phyloP scores from a whole-genome alignment of 2,113 vertebrate species.

The Thermophis baileyi region DNA sequence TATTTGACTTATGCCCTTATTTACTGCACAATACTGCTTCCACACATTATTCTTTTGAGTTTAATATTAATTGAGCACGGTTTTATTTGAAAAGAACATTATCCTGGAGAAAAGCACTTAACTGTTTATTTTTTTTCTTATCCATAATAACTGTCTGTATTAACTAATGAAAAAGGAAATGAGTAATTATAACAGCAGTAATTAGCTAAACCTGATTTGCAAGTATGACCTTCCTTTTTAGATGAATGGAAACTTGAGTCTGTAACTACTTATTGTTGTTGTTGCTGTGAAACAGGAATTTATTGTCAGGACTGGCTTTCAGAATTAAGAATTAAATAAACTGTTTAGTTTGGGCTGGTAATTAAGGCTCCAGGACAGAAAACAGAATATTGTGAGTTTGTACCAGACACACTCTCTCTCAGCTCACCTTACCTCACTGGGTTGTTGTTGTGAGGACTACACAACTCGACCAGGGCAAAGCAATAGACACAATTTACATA shows the following conservation, averaged over 20 bases:
- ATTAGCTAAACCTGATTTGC: not conserved
- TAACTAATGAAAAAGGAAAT: not conserved
- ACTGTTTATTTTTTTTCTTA: not conserved
- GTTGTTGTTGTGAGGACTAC: not conserved
- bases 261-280: not conserved
- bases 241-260: not conserved
- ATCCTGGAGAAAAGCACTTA: not conserved
- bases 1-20: not conserved
- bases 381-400: not conserved
- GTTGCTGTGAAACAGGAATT: too few species aligned
- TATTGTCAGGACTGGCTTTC: not conserved
- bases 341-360: not conserved
- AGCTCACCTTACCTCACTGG: too few species aligned
- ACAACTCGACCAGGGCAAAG: too few species aligned
- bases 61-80: not conserved
- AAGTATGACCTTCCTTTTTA: not conserved
- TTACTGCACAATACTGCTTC: not conserved
- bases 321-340: not conserved
- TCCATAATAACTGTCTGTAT: not conserved
- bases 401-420: not conserved
- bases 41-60: not conserved
- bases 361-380: not conserved
- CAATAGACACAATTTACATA: too few species aligned
- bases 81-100: not conserved
- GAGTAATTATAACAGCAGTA: not conserved